Evolutionary conservation across 2,888 invertebrate species (phyloP), one percentile per base, ranked within the genome.

Genomic region (Trissolcus japonicus): DNA sequence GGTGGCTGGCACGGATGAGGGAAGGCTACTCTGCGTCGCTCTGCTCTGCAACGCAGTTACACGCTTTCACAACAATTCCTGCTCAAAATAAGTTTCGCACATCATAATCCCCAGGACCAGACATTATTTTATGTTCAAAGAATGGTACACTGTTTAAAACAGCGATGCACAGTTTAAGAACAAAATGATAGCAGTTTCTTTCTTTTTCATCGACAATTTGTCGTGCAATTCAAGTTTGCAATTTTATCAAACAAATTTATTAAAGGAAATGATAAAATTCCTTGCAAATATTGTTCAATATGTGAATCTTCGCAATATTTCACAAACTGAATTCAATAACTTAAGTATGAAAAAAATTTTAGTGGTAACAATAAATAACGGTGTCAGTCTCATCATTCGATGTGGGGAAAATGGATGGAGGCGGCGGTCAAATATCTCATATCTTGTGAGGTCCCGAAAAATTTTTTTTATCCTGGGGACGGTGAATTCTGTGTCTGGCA

Each of bases 1-100:
- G 82, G 80, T 82, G 82, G 83, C 68, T 81, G 80, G 69, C 68
- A 57, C 67, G 69, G 67, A 76, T 69, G 76, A 79, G 79, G 51
- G 50, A 74, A 77, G 75, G 74, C 79, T 79, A 80, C 72, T 75
- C 57, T 63, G 67, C 66, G 67, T 51, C 29, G 60, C 78, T 50
- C 59, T 56, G 76, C 79, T 72, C 21, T 62, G 61, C 67, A 67
- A 59, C 79, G 74, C 79, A 82, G 83, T 84, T 83, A 84, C 80
- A 83, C 79, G 76, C 63, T 61, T 73, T 75, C 79, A 71, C 78
- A 81, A 82, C 82, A 80, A 79, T 76, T 76, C 63, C 67, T 72
- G 75, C 80, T 83, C 81, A 72, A 80, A 84, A 82, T 83, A 85
- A 85, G 82, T 81, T 73, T 80, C 65, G 78, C 71, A 21, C 59